These are phyloP conservation scores for Thymelicus sylvestris DNA, from an alignment of 2,888 invertebrate genomes.

Conservation along the genomic window DNA sequence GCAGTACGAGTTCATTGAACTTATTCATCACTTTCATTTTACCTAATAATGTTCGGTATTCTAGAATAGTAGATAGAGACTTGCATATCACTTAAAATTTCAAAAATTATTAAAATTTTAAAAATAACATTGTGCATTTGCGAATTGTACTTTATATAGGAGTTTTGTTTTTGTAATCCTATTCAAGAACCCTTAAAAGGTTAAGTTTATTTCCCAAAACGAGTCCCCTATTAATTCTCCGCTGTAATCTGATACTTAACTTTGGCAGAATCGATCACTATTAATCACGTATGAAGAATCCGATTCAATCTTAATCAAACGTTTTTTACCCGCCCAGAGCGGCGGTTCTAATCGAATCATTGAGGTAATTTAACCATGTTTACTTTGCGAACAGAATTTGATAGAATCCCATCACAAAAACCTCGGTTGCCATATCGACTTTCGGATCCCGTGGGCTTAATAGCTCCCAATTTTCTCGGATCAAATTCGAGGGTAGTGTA, in stretches of 20 bases:
- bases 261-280: not conserved
- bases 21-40: not conserved
- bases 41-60: not conserved
- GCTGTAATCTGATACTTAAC: not conserved
- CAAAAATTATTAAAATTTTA: no score
- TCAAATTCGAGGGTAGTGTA: slow-evolving; percentile 9
- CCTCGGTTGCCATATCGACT: slow-evolving; percentile 16
- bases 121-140: no score
- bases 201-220: no score
- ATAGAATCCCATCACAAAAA: not conserved
- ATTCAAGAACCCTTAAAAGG: no score
- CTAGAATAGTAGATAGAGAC: no score
- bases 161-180: no score
- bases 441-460: slow-evolving; percentile 20
- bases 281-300: not conserved
- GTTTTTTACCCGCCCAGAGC: slow-evolving; percentile 2
- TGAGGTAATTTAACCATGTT: slow-evolving; percentile 23
- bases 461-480: slow-evolving; percentile 23
- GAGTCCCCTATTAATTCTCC: not conserved
- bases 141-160: no score
- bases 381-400: slow-evolving; percentile 29
- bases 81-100: no score
- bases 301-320: not conserved
- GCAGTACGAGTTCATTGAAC: not conserved
- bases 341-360: slow-evolving; percentile 19